Percentiles rank a stretch among this genome's conserved stretches.
These are phyloP conservation scores for Cassiopea xamachana DNA, from an alignment of 30 jellyfish, hydroid and myxozoan genomes.

Conservation along the genomic window DNA sequence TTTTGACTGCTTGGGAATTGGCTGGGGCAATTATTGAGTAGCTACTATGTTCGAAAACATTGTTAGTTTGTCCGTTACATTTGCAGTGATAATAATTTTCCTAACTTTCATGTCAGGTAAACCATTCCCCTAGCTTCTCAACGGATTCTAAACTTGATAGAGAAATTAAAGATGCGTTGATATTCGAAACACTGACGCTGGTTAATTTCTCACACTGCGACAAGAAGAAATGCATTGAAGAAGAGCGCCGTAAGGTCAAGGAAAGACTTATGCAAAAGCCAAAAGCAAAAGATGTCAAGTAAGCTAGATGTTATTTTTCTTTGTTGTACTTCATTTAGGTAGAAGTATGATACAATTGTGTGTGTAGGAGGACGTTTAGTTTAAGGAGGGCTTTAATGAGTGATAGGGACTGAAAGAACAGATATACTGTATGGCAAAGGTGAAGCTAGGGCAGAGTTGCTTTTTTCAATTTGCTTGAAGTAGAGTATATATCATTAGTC, in stretches of 20 bases:
- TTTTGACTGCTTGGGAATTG: too few relatives aligned
- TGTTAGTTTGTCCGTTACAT: background rate
- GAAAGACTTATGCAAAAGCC: conserved; percentile 89
- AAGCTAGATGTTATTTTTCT: background rate
- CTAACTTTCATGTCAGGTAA: conserved; percentile 61
- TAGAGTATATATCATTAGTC: too few relatives aligned
- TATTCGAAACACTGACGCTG: conserved; percentile 75
- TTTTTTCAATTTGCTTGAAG: too few relatives aligned
- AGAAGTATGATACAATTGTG: background rate
- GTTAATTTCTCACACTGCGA: conserved; percentile 83
- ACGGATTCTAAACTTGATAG: conserved; percentile 92
- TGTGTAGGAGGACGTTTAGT: too few relatives aligned
- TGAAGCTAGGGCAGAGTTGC: too few relatives aligned
- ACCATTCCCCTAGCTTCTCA: conserved; percentile 96
- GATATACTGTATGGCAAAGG: too few relatives aligned
- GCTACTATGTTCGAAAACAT: too few relatives aligned
- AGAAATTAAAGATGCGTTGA: conserved; percentile 86
- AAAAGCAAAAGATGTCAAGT: conserved; percentile 75
- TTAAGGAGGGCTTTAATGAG: too few relatives aligned
- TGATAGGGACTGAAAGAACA: too few relatives aligned
- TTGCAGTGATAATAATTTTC: background rate
- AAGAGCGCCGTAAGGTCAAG: conserved; percentile 82
- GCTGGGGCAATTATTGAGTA: too few relatives aligned
- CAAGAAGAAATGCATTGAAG: conserved; percentile 85
- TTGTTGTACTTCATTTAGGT: too few relatives aligned